A percentile compares a stretch with the other conserved stretches of the same genome.
Evolutionary conservation across 1,140 invertebrate species (phyloP).

Genomic region (Cyclargus thomasi): DNA sequence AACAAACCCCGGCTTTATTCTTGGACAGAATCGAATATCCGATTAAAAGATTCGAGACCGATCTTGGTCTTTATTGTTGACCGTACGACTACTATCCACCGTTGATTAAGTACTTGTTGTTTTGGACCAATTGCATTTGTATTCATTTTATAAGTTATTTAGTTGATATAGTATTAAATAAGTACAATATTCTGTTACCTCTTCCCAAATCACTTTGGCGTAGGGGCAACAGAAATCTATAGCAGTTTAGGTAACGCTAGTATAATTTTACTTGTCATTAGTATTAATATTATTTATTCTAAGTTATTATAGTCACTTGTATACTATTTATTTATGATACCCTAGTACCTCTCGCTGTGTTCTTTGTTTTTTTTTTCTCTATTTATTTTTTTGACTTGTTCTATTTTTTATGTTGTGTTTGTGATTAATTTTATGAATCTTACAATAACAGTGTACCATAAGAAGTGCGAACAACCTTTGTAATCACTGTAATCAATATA

Average conservation of each 20-base stretch:
- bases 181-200: conserved; percentile 72
- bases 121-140: conserved; percentile 15
- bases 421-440: conserved; percentile 10
- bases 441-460: conserved; percentile 1
- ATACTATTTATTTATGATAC: conserved; percentile 69
- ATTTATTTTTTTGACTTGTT: conserved; percentile 29
- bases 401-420: conserved; percentile 25
- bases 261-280: conserved; percentile 73
- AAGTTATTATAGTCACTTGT: conserved; percentile 56
- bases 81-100: not conserved
- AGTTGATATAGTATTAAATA: conserved; percentile 42
- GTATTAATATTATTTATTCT: conserved; percentile 72
- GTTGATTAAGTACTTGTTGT: not conserved
- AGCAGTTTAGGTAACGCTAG: conserved; percentile 66
- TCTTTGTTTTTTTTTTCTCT: conserved; percentile 34
- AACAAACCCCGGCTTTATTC: too few relatives aligned
- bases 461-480: conserved; percentile 11
- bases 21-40: too few relatives aligned
- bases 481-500: conserved; percentile 16
- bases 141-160: conserved; percentile 19
- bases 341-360: conserved; percentile 65
- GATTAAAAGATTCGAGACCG: too few relatives aligned
- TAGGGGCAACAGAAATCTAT: conserved; percentile 68
- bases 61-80: too few relatives aligned
- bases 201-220: conserved; percentile 55